These are phyloP conservation scores for Clusia tigrina DNA, from an alignment of 2,888 invertebrate species.

Conservation along the genomic window DNA sequence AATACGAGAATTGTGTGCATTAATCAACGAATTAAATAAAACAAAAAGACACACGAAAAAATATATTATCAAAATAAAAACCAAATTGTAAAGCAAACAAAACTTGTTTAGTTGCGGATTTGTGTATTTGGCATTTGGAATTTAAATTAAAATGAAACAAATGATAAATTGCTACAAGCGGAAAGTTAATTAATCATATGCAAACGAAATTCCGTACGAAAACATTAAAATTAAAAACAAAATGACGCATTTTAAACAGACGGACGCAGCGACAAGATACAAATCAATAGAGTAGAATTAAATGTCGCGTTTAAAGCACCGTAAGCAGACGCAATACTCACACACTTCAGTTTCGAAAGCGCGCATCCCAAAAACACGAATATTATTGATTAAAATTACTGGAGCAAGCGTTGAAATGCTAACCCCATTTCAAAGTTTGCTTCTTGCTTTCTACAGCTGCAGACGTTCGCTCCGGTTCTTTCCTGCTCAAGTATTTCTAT, in stretches of 20 bases:
- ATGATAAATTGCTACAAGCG: constrained; percentile 47
- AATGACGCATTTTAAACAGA: constrained; percentile 20
- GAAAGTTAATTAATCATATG: constrained; percentile 52
- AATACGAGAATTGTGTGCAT: no score
- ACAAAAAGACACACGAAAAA: constrained; percentile 26
- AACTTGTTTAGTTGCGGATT: constrained; percentile 44
- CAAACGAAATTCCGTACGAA: constrained; percentile 35
- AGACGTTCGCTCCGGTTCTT: no score
- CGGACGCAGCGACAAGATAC: constrained; percentile 28
- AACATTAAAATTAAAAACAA: not conserved
- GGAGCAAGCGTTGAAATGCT: constrained; percentile 21
- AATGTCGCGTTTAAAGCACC: not conserved
- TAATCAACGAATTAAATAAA: constrained; percentile 41
- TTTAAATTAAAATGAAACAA: constrained; percentile 44
- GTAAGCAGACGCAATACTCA: not conserved
- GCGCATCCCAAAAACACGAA: constrained; percentile 5
- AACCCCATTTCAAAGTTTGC: constrained; percentile 26
- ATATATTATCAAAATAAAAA: constrained; percentile 17
- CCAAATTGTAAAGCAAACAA: constrained; percentile 37
- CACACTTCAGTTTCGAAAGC: not conserved
- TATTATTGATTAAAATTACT: constrained; percentile 15
- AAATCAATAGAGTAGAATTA: not conserved
- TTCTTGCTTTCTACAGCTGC: not conserved
- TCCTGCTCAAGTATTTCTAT: constrained; percentile 17
- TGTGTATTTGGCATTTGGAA: constrained; percentile 39